Evolutionary conservation across 2,888 invertebrate genomes (phyloP), one percentile per base, ranked within the genome.

Genomic region (Hydropsyche betteni): DNA sequence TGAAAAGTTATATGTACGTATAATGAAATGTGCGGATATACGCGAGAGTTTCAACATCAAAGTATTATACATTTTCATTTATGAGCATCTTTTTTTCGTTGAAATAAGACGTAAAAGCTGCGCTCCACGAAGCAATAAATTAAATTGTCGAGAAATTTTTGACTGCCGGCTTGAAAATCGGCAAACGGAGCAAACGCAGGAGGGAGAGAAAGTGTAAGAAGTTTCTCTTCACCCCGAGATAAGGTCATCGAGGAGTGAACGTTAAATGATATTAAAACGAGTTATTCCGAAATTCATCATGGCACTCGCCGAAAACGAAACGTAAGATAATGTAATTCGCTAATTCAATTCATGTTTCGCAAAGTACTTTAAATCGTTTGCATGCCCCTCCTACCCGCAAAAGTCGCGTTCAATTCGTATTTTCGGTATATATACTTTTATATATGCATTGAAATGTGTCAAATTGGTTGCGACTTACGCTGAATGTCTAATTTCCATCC

Each of bases 401-500:
- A 44, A 44, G 6, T 44, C 44, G 44, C 6, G 44, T 44, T 44
- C 44, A 10, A 44, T 44, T 8, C 44, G 44, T 8, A 44, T 44
- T 10, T 44, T 44, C 44, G 44, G 44, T 1, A 6, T 44, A 24
- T 24, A 24, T 2, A 24, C 24, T 24, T 24, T 24, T 24, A 24
- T 24, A 24, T 24, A 24, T 24, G 24, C 24, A 24, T 24, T 24
- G 24, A 24, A 24, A 24, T 24, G 24, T 24, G 44, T 44, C 4
- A 44, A 44, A 44, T 44, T 44, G 6, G 10, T 44, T 44, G 10
- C 10, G 44, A 74, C 95, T 94, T 87, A 95, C 95, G 95, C 83
- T 94, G 91, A 81, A 96, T 93, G 85, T 92, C 91, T 81, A 95
- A 89, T 83, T 91, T 91, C 93, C 94, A 94, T 77, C 90, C 90